Evolutionary conservation across 2,113 vertebrate genomes (phyloP).

Genomic region (Myocastor coypus): DNA sequence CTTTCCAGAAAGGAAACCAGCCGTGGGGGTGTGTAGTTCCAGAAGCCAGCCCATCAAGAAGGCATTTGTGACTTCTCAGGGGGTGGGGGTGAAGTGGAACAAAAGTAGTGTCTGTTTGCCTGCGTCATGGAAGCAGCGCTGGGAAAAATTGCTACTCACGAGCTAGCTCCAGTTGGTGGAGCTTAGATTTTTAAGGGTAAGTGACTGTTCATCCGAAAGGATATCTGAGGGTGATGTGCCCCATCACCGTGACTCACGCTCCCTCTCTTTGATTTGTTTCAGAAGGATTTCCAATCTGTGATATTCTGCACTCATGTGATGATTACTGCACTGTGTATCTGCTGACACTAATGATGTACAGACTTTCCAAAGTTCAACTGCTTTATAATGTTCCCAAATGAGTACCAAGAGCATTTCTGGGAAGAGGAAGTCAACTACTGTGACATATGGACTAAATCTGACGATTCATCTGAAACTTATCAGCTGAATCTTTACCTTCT

Average conservation of each 20-base stretch:
- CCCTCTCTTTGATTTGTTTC: slow-evolving; percentile 49
- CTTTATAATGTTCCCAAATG: slow-evolving; percentile 78
- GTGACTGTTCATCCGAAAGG: slow-evolving; percentile 69
- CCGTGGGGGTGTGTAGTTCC: neutral
- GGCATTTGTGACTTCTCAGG: slow-evolving; percentile 71
- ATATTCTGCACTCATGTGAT: slow-evolving; percentile 76
- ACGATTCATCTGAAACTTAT: slow-evolving; percentile 62
- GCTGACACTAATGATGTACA: slow-evolving; percentile 76
- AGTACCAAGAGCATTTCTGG: slow-evolving; percentile 83
- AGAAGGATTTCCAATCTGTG: slow-evolving; percentile 73
- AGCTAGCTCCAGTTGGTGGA: slow-evolving; percentile 55
- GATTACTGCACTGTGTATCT: slow-evolving; percentile 76
- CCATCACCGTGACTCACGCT: slow-evolving; percentile 62
- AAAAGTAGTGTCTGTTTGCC: slow-evolving; percentile 77
- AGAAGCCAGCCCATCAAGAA: slow-evolving; percentile 72
- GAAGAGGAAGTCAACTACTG: slow-evolving; percentile 78
- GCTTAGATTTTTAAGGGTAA: slow-evolving; percentile 69
- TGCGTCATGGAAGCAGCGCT: slow-evolving; percentile 50
- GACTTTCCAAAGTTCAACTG: slow-evolving; percentile 79
- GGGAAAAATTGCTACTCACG: slow-evolving; percentile 76
- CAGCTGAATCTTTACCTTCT: slow-evolving; percentile 41
- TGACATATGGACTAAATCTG: slow-evolving; percentile 69
- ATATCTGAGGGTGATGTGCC: slow-evolving; percentile 65
- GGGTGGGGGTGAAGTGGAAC: slow-evolving; percentile 75
- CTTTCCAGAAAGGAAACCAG: slow-evolving; percentile 35